These are phyloP conservation scores for Heterotilapia buettikoferi DNA, from an alignment of 2,113 vertebrate genomes.

Conservation along the genomic window DNA sequence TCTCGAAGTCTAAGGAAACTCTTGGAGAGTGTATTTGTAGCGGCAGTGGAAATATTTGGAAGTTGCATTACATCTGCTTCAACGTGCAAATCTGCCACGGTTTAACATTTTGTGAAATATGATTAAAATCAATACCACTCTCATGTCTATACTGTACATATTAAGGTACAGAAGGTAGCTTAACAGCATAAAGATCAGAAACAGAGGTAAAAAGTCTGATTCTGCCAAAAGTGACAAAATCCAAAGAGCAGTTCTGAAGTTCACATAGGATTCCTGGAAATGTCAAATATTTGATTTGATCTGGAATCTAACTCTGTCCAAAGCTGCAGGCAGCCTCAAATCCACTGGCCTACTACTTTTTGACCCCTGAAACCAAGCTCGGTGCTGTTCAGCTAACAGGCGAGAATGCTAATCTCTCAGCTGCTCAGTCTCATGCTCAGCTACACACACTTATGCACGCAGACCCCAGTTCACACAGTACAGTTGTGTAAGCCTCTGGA, in stretches of 20 bases:
- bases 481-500: constrained; percentile 27
- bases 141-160: background rate
- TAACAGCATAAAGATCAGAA: background rate
- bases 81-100: background rate
- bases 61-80: background rate
- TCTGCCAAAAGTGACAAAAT: background rate
- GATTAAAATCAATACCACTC: background rate
- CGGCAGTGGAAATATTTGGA: background rate
- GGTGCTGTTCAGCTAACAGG: constrained; percentile 8
- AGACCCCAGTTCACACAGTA: background rate
- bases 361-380: constrained; percentile 19
- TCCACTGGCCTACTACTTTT: background rate
- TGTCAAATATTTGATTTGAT: background rate
- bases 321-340: background rate
- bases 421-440: constrained; percentile 33
- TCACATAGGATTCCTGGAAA: background rate
- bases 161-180: background rate
- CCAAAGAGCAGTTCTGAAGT: background rate
- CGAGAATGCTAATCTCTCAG: constrained; percentile 50
- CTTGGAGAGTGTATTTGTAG: background rate
- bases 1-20: background rate
- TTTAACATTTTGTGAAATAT: background rate
- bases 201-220: fast-evolving
- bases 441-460: background rate
- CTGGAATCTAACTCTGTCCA: background rate